These are phyloP conservation scores for Neolamprologus fasciatus DNA, from an alignment of 2,113 vertebrate genomes.

Conservation along the genomic window DNA sequence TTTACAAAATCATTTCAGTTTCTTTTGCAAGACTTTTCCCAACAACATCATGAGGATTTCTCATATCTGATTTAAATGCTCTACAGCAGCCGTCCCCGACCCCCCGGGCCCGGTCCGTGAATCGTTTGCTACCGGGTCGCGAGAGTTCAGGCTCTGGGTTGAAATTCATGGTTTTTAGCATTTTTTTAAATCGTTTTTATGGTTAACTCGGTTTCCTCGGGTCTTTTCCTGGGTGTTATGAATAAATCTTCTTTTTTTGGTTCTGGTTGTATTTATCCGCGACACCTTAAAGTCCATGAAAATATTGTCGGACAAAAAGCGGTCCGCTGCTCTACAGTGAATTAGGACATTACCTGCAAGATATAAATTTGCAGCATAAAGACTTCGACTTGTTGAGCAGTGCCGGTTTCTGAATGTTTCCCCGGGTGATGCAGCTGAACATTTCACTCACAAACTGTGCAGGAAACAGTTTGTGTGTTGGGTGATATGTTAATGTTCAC, in stretches of 20 bases:
- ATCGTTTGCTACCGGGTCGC: background rate
- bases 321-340: background rate
- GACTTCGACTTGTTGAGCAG: background rate
- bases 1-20: background rate
- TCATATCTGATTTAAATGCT: rapidly evolving
- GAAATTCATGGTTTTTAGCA: background rate
- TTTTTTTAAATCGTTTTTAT: background rate
- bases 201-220: rapidly evolving
- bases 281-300: rapidly evolving
- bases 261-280: background rate
- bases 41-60: rapidly evolving
- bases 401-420: background rate
- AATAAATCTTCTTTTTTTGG: background rate
- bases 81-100: rapidly evolving
- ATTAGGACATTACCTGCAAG: background rate
- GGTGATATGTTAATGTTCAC: background rate
- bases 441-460: background rate
- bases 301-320: rapidly evolving
- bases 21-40: background rate
- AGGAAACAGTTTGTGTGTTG: background rate
- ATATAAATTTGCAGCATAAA: background rate
- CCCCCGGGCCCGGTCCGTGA: rapidly evolving
- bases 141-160: background rate
- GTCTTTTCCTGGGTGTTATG: background rate
- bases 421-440: background rate